Conservation (phyloP, 2,888 invertebrate species). For the Cryptosula pallasiana region DNA sequence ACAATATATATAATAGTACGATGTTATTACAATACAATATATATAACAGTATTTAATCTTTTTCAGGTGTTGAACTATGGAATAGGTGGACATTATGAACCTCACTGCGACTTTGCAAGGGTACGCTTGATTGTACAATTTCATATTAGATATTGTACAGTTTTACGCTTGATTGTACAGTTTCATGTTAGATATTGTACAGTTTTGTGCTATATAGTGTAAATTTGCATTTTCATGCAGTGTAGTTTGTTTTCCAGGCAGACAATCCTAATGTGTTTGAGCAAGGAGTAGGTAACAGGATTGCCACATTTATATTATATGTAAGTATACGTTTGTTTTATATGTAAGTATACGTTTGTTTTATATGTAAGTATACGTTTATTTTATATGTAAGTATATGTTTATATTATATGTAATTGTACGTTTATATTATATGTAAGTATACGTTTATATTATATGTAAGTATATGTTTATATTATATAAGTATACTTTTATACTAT, state of each 20-base stretch:
- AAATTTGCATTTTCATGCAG: too few species aligned
- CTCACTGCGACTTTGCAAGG: constrained; percentile 22
- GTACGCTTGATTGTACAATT: too few species aligned
- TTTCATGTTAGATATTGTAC: too few species aligned
- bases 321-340: neutral
- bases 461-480: too few species aligned
- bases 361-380: neutral
- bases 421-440: neutral
- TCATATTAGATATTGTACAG: too few species aligned
- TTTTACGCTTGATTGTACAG: too few species aligned
- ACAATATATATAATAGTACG: too few species aligned
- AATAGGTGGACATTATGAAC: constrained; percentile 24
- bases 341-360: neutral
- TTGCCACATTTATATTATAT: constrained; percentile 17
- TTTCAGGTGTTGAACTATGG: constrained; percentile 25
- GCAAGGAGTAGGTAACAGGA: constrained; percentile 11
- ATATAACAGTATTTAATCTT: too few species aligned
- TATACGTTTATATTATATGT: too few species aligned
- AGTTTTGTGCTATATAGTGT: too few species aligned
- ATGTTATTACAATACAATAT: too few species aligned
- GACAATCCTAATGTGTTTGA: constrained; percentile 13
- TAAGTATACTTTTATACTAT: too few species aligned
- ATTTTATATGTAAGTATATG: neutral
- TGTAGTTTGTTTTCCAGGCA: neutral
- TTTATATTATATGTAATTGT: neutral